Base-by-base conservation (phyloP, 2,888 invertebrate species). In the Ligdia adustata region DNA sequence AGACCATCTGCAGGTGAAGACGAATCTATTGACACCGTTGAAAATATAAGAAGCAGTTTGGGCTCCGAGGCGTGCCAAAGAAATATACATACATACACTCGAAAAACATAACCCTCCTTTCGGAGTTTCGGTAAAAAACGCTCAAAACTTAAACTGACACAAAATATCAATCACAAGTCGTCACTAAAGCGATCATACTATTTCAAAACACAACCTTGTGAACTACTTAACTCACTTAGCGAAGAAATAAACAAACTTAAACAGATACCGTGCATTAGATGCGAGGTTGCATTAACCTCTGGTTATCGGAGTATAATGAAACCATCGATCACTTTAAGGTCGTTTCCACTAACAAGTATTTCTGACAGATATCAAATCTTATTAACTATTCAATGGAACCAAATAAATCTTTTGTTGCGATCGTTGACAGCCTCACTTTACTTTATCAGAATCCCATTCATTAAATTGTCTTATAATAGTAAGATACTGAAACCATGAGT, bases 221-320 rank as follows among this genome's bases (percentile, higher is more conserved):
- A 18, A 31, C 41, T 41, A 47, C 47, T 47, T 41, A 45, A 49
- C 39, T 44, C 45, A 58, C 53, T 58, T 58, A 55, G 41, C 41
- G 43, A 12, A 31, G 41, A 47, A 47, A 46, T 49, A 49, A 58
- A 53, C 47, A 53, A 53, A 53, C 39, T 43, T 52, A 53, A 35
- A 47, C 18, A 49, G 48, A 47, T 45, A 33, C 42, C 41, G n/a
- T 49, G 44, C 37, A 55, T 44, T 39, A 46, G 22, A 31, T 29
- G 31, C 56, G 62, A 70, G 71, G 71, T 59, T 59, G 46, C 54
- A 57, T 62, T 66, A 71, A 73, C 66, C 69, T 66, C 58, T 55
- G 52, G 49, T 62, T 70, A 72, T 69, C 63, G 59, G 64, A 61
- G 64, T 67, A 56, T 66, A 64, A 73, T 73, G 70, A 71, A 69